Percentiles rank a stretch among this genome's conserved stretches.
These are phyloP conservation scores for Agrilus mali DNA, from an alignment of 2,888 invertebrate genomes.

Conservation along the genomic window DNA sequence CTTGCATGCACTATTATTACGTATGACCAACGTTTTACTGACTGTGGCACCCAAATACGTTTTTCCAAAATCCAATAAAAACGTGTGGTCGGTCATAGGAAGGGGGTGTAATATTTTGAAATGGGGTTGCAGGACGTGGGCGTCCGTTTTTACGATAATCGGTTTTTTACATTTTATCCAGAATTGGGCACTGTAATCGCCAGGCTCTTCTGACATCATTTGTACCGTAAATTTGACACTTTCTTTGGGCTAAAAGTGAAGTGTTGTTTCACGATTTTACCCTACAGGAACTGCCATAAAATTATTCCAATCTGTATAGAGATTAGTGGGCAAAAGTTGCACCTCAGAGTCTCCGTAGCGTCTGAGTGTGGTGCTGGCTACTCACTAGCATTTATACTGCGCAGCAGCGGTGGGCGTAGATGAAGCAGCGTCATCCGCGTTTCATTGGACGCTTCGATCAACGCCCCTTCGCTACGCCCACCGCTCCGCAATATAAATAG, in stretches of 20 bases:
- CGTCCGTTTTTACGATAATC: slow-evolving; percentile 22
- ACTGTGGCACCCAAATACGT: slow-evolving; percentile 29
- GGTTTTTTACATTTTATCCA: slow-evolving; percentile 33
- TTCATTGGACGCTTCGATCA: too few relatives aligned
- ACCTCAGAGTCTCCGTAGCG: too few relatives aligned
- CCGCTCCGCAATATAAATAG: too few relatives aligned
- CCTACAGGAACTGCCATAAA: neutral
- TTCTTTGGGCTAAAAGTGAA: slow-evolving; percentile 17
- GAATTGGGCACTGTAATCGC: slow-evolving; percentile 30
- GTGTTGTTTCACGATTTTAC: neutral
- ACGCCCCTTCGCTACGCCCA: too few relatives aligned
- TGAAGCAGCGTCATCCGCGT: too few relatives aligned
- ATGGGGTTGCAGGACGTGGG: slow-evolving; percentile 27
- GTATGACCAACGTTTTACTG: slow-evolving; percentile 28
- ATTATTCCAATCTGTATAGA: too few relatives aligned
- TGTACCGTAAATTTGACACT: slow-evolving; percentile 24
- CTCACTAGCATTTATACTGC: too few relatives aligned
- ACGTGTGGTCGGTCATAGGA: slow-evolving; percentile 27
- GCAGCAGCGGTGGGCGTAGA: too few relatives aligned
- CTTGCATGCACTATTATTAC: slow-evolving; percentile 31
- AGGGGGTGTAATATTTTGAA: slow-evolving; percentile 29
- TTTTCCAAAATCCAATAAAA: slow-evolving; percentile 30
- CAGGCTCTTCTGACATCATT: slow-evolving; percentile 28
- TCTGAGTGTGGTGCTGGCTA: too few relatives aligned
- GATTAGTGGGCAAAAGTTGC: too few relatives aligned